These are phyloP conservation scores for Clanis bilineata DNA, from an alignment of 2,888 invertebrate genomes.

Conservation along the genomic window DNA sequence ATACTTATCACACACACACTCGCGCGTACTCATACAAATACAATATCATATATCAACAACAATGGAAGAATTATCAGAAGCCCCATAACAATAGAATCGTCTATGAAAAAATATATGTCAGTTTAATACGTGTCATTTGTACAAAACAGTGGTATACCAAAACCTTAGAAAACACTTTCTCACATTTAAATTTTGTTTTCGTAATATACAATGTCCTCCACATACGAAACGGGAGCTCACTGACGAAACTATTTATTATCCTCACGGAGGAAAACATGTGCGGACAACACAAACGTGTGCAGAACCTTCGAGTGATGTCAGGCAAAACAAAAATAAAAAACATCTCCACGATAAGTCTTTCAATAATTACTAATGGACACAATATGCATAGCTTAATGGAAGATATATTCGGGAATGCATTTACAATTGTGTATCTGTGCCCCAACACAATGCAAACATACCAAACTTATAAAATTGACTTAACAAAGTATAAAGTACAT, in stretches of 20 bases:
- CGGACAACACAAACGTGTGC: conserved; percentile 42
- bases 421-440: conserved; percentile 49
- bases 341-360: conserved; percentile 29
- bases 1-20: conserved; percentile 44
- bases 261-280: conserved; percentile 52
- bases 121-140: conserved; percentile 28
- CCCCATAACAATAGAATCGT: conserved; percentile 53
- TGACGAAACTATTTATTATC: conserved; percentile 24
- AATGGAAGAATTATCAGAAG: conserved; percentile 76
- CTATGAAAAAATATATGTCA: conserved; percentile 45
- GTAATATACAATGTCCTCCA: conserved; percentile 34
- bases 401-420: conserved; percentile 73
- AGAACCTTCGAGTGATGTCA: conserved; percentile 25
- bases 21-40: conserved; percentile 44
- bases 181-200: conserved; percentile 28
- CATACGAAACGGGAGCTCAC: conserved; percentile 27
- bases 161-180: conserved; percentile 27
- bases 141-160: conserved; percentile 28
- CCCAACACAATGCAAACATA: conserved; percentile 38
- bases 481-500: conserved; percentile 56
- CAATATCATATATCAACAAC: conserved; percentile 57
- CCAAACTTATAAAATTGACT: conserved; percentile 70
- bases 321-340: conserved; percentile 15
- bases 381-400: conserved; percentile 64
- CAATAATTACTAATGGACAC: conserved; percentile 44